Percentiles rank a stretch among this genome's conserved stretches.
phyloP scores from a whole-genome alignment of 1,140 invertebrate genomes.

The Mycetomoellerius zeteki region DNA sequence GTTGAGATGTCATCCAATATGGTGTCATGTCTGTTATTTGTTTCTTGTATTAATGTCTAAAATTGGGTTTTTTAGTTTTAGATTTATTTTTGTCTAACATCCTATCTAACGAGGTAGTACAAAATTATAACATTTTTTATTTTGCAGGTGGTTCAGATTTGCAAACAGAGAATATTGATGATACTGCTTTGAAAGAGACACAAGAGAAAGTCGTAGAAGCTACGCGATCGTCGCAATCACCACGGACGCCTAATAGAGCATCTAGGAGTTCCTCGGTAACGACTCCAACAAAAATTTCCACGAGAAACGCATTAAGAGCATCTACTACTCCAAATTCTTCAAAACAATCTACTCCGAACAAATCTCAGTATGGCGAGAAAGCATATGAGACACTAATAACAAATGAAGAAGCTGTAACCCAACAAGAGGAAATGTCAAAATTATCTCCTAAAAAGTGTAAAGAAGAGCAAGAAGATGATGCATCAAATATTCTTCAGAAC shows the following conservation, averaged over 20 bases:
- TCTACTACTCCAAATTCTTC: conserved; percentile 67
- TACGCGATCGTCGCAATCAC: conserved; percentile 77
- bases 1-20: too few relatives aligned
- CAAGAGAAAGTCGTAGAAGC: conserved; percentile 67
- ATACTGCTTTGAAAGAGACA: conserved; percentile 63
- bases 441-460: conserved; percentile 35
- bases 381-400: conserved; percentile 62
- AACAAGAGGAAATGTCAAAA: conserved; percentile 40
- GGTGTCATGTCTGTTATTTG: not conserved
- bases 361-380: conserved; percentile 72
- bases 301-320: conserved; percentile 69
- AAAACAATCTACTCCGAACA: conserved; percentile 77
- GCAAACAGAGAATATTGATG: conserved; percentile 52
- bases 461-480: conserved; percentile 67
- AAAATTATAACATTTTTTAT: not conserved
- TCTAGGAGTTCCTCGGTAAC: conserved; percentile 77
- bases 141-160: conserved; percentile 27
- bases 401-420: conserved; percentile 71
- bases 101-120: not conserved
- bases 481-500: not conserved
- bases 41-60: not conserved
- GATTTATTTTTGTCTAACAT: not conserved
- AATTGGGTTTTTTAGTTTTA: not conserved
- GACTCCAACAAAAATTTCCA: conserved; percentile 78
- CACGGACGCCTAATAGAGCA: conserved; percentile 81